phyloP scores from a whole-genome alignment of 2,797 vertebrate genomes.

The Cetoscarus ocellatus region DNA sequence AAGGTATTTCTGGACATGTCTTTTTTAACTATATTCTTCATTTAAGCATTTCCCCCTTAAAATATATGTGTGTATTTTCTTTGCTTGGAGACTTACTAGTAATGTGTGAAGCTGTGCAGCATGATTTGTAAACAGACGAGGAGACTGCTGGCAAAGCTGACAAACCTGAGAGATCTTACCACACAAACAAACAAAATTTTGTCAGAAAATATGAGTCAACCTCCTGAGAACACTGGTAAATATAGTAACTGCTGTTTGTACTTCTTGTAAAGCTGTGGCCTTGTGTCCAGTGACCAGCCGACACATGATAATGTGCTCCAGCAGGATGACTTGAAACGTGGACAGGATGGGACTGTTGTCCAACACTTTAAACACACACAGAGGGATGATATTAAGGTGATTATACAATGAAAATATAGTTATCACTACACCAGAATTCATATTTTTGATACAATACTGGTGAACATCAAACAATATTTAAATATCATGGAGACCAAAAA shows the following conservation, averaged over 20 bases:
- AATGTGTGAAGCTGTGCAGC: constrained; percentile 93
- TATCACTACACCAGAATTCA: too few relatives aligned
- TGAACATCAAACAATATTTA: too few relatives aligned
- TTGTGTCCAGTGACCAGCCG: constrained; percentile 94
- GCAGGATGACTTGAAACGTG: constrained; percentile 93
- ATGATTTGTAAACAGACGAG: constrained; percentile 91
- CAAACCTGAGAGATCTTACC: constrained; percentile 93
- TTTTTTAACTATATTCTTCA: too few relatives aligned
- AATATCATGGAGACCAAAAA: too few relatives aligned
- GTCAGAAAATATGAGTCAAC: too few relatives aligned
- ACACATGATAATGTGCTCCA: constrained; percentile 96
- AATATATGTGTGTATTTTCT: too few relatives aligned
- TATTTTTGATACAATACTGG: too few relatives aligned
- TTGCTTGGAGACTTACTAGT: constrained; percentile 74
- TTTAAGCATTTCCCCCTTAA: too few relatives aligned
- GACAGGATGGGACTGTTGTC: constrained; percentile 94
- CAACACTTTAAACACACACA: constrained; percentile 82
- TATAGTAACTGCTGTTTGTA: constrained; percentile 40
- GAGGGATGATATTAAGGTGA: neutral
- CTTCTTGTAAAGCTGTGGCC: constrained; percentile 93
- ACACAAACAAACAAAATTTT: neutral
- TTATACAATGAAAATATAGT: neutral
- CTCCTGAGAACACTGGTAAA: too few relatives aligned
- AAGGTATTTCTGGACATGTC: too few relatives aligned
- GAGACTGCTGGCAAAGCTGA: constrained; percentile 94